Conservation (phyloP, 2,888 invertebrate species). For the Dysmachus trigonus region DNA sequence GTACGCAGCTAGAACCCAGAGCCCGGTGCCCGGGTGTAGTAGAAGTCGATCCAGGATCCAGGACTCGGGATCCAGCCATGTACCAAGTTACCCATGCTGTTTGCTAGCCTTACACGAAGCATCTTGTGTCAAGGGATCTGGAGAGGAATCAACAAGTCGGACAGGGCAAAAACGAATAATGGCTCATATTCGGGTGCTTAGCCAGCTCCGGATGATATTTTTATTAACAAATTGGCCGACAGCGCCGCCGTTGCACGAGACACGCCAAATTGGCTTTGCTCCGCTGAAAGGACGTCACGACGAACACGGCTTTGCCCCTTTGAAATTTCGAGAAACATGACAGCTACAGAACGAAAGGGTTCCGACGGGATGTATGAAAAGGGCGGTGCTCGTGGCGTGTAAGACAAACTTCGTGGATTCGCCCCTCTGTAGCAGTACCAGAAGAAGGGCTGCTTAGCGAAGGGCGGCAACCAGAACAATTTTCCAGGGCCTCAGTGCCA, state of each 20-base stretch:
- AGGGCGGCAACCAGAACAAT: not conserved
- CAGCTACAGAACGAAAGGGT: not conserved
- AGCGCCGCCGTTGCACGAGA: not conserved
- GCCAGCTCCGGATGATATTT: constrained; percentile 2
- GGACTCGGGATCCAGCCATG: not conserved
- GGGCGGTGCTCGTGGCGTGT: not conserved
- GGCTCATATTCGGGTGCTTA: constrained; percentile 10
- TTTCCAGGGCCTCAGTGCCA: not conserved
- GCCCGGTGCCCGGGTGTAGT: not conserved
- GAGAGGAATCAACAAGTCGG: constrained; percentile 44
- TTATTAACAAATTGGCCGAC: constrained; percentile 28
- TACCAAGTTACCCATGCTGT: not conserved
- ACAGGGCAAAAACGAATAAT: constrained; percentile 6
- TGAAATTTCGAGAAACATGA: not conserved
- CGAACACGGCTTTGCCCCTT: not conserved
- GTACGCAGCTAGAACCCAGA: constrained; percentile 23
- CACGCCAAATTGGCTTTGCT: not conserved
- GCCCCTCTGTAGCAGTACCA: not conserved
- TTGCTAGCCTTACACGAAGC: constrained; percentile 16
- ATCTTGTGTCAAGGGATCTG: constrained; percentile 31
- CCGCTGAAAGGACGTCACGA: not conserved
- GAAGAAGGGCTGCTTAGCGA: not conserved
- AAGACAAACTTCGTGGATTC: not conserved
- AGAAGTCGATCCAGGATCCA: not conserved
- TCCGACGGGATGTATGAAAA: not conserved